These are phyloP conservation scores for Acanthopagrus latus DNA, from an alignment of 2,797 vertebrate genomes.

Conservation along the genomic window DNA sequence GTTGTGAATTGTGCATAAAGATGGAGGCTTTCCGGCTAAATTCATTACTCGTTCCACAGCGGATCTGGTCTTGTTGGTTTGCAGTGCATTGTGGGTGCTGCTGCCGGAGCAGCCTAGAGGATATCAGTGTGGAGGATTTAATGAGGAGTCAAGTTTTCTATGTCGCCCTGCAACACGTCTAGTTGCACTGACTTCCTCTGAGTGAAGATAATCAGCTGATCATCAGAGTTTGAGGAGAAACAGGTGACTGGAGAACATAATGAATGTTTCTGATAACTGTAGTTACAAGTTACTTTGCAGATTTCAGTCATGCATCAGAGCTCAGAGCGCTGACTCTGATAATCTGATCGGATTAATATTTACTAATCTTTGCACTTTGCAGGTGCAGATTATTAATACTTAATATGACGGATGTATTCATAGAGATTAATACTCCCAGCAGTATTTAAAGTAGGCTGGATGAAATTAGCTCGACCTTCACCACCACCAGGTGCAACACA, in stretches of 20 bases:
- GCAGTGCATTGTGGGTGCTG: constrained; percentile 65
- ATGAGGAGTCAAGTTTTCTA: constrained; percentile 22
- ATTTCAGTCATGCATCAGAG: too few relatives aligned
- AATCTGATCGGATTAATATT: too few relatives aligned
- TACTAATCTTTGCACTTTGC: neutral
- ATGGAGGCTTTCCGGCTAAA: constrained; percentile 19
- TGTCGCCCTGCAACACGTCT: constrained; percentile 19
- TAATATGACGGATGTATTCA: neutral
- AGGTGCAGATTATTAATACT: neutral
- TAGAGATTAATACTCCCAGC: neutral
- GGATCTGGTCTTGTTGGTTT: constrained; percentile 47
- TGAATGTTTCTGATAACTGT: too few relatives aligned
- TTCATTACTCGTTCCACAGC: constrained; percentile 20
- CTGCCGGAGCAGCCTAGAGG: neutral
- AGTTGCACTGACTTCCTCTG: neutral
- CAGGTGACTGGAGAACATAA: neutral
- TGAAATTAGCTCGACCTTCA: neutral
- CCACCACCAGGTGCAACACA: too few relatives aligned
- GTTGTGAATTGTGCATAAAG: constrained; percentile 9
- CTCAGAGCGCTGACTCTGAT: too few relatives aligned
- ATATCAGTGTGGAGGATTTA: constrained; percentile 6
- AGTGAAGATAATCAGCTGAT: neutral
- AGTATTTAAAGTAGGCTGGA: neutral
- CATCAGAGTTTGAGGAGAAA: neutral
- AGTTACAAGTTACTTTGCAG: too few relatives aligned